These are phyloP conservation scores for Hydractinia symbiolongicarpus DNA, from an alignment of 30 jellyfish, hydroid and myxozoan genomes.

Conservation along the genomic window DNA sequence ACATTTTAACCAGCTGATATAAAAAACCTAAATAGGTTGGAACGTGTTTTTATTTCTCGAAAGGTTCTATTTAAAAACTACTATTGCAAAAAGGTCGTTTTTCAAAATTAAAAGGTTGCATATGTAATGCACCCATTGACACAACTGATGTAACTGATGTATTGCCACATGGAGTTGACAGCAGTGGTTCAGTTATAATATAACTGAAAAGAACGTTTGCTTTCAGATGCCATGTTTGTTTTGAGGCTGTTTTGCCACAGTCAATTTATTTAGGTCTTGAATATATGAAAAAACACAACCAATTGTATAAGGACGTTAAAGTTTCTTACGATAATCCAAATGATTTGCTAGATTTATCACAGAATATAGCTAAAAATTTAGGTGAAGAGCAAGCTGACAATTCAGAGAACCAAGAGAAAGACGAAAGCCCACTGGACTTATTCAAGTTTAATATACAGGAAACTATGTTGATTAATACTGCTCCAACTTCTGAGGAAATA, in stretches of 20 bases:
- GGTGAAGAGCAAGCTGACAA: not conserved
- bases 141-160: not conserved
- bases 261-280: too few species aligned
- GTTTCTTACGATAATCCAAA: not conserved
- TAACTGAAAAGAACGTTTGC: slow-evolving; percentile 3
- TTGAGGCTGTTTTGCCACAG: not conserved
- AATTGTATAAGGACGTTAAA: not conserved
- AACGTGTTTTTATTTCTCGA: not conserved
- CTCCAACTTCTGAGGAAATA: not conserved
- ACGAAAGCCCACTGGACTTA: slow-evolving; percentile 8
- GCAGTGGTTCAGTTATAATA: not conserved
- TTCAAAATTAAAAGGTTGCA: not conserved
- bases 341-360: not conserved
- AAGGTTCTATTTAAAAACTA: not conserved
- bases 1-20: not conserved
- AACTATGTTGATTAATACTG: not conserved
- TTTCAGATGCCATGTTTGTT: not conserved
- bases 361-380: not conserved
- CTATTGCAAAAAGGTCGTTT: slow-evolving; percentile 10
- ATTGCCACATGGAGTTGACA: not conserved
- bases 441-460: not conserved
- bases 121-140: slow-evolving; percentile 1
- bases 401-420: not conserved
- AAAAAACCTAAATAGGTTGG: not conserved
- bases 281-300: not conserved